A percentile compares a stretch with the other conserved stretches of the same genome.
phyloP scores from a whole-genome alignment of 2,797 vertebrate genomes.

The Ammospiza maritima region DNA sequence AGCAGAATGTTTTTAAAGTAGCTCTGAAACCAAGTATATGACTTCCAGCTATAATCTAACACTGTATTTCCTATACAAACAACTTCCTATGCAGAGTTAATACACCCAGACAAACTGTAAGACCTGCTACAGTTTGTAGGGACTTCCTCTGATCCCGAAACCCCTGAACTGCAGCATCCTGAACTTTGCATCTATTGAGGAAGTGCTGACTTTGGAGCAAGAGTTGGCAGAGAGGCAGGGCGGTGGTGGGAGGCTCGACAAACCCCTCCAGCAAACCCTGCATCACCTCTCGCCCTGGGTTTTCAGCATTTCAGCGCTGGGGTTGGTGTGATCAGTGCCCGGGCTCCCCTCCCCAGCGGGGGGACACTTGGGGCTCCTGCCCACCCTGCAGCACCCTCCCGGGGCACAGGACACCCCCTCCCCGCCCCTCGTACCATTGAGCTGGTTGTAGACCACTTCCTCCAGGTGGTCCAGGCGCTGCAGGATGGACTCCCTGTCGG shows the following conservation, averaged over 20 bases:
- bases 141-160: not conserved
- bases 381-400: not conserved
- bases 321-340: accelerated
- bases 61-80: not conserved
- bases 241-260: not conserved
- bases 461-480: slow-evolving; percentile 95
- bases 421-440: slow-evolving; percentile 86
- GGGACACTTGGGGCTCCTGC: not conserved
- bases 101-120: not conserved
- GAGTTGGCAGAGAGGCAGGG: not conserved
- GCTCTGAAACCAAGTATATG: not conserved
- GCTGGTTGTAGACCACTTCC: slow-evolving; percentile 96
- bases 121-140: accelerated
- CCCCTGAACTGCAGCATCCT: not conserved
- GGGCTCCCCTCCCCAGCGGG: not conserved
- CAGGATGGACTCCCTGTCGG: slow-evolving; percentile 93
- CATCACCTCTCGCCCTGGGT: not conserved
- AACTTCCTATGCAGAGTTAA: not conserved
- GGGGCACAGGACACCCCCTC: not conserved
- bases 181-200: not conserved
- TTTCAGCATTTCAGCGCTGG: not conserved
- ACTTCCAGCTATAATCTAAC: not conserved
- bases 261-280: not conserved
- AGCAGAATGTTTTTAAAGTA: not conserved
- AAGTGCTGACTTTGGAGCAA: not conserved